phyloP scores from a whole-genome alignment of 1,140 invertebrate species.

The Drosophila oshimai region DNA sequence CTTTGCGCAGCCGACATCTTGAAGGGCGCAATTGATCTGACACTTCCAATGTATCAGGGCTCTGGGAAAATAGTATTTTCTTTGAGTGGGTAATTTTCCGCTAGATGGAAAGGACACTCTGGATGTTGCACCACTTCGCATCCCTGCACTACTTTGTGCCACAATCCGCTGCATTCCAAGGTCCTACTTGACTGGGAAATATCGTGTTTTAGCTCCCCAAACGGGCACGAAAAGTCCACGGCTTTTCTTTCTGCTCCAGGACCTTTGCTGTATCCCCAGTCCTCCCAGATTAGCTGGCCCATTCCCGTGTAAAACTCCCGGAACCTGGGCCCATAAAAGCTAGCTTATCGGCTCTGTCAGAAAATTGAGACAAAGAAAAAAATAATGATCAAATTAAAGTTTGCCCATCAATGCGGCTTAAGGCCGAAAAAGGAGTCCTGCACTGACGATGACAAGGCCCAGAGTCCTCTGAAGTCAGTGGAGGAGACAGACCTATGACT shows the following conservation, averaged over 20 bases:
- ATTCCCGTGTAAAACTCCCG: background rate
- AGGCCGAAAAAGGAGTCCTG: slow-evolving; percentile 2
- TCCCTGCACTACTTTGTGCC: too few relatives aligned
- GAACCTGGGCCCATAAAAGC: slow-evolving; percentile 27
- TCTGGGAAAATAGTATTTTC: too few relatives aligned
- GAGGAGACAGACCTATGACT: background rate
- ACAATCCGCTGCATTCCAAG: background rate
- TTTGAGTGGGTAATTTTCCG: background rate
- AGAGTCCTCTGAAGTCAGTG: background rate
- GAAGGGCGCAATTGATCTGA: background rate
- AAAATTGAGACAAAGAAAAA: background rate
- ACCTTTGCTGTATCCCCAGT: background rate
- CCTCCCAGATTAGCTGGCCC: slow-evolving; percentile 1
- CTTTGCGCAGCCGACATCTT: background rate
- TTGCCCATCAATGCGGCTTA: slow-evolving; percentile 66
- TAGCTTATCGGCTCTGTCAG: slow-evolving; percentile 33
- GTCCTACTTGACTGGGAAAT: background rate
- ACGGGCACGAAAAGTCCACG: background rate
- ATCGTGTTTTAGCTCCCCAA: background rate
- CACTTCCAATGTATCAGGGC: background rate
- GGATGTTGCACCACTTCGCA: too few relatives aligned
- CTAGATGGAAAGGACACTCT: too few relatives aligned
- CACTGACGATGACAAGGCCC: slow-evolving; percentile 1
- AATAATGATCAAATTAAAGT: slow-evolving; percentile 69
- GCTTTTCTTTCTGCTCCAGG: background rate